Evolutionary conservation across 2,113 vertebrate genomes (phyloP).

Genomic region (Tetraodon nigroviridis): DNA sequence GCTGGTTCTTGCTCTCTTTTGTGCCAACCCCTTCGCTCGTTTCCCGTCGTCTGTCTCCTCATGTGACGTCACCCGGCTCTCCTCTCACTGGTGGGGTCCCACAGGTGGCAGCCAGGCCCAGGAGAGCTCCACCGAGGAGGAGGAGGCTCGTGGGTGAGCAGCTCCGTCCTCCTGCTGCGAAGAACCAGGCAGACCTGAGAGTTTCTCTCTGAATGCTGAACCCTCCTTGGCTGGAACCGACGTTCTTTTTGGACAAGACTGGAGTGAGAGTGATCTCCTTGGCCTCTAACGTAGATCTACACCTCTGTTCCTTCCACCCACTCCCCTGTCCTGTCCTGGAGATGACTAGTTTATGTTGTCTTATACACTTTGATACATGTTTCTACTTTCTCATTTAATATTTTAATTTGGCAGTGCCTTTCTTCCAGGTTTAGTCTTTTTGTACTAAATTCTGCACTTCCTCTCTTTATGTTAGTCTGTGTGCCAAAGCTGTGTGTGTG

Average conservation of each 20-base stretch:
- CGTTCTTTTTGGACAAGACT: conserved; percentile 39
- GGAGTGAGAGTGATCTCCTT: conserved; percentile 29
- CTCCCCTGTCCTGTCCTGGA: conserved; percentile 20
- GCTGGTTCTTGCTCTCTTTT: conserved; percentile 7
- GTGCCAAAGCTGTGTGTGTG: conserved; percentile 49
- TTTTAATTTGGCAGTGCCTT: conserved; percentile 41
- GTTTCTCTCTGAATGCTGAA: conserved; percentile 15
- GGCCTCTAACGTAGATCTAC: conserved; percentile 11
- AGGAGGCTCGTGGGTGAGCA: conserved; percentile 56
- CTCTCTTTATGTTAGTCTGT: conserved; percentile 6
- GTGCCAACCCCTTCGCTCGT: background rate
- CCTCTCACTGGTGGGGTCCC: conserved; percentile 56
- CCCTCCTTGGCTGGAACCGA: conserved; percentile 57
- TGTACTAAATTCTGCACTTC: conserved; percentile 30
- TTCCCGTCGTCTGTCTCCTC: background rate
- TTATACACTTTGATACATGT: conserved; percentile 30
- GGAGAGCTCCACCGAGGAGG: conserved; percentile 65
- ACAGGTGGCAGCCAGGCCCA: conserved; percentile 59
- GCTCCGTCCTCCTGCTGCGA: conserved; percentile 17
- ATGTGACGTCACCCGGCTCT: conserved; percentile 35
- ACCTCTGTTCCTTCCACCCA: conserved; percentile 12
- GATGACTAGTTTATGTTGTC: conserved; percentile 28
- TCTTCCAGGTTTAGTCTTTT: conserved; percentile 28
- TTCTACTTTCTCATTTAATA: conserved; percentile 16
- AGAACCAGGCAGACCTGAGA: conserved; percentile 8